A percentile compares a stretch with the other conserved stretches of the same genome.
These are phyloP conservation scores for Acropora tenuis DNA, from an alignment of 64 coral and sea anemone species.

Conservation along the genomic window DNA sequence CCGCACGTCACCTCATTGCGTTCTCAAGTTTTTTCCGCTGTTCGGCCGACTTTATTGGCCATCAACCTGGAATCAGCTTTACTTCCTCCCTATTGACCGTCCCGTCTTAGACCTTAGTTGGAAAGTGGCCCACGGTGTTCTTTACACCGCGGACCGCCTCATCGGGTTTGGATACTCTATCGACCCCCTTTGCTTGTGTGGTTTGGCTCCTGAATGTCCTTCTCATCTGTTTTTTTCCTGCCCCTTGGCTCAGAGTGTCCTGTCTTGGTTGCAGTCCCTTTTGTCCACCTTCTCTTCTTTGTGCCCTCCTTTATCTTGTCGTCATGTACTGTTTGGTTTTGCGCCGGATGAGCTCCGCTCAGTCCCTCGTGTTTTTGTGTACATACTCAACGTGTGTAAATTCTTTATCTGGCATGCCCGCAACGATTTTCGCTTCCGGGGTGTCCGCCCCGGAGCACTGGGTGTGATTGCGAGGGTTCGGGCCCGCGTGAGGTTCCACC, in stretches of 20 bases:
- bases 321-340: constrained; percentile 56
- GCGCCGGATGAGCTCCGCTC: background rate
- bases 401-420: constrained; percentile 23
- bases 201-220: background rate
- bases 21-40: background rate
- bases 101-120: background rate
- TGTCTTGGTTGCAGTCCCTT: background rate
- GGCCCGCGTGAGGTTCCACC: background rate
- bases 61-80: background rate
- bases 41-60: constrained; percentile 8
- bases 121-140: constrained; percentile 11
- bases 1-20: background rate
- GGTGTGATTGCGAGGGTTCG: background rate
- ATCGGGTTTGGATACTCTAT: background rate
- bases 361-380: constrained; percentile 6
- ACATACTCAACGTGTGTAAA: constrained; percentile 29
- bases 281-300: background rate
- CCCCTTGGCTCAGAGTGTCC: constrained; percentile 7
- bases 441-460: background rate
- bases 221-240: constrained; percentile 34
- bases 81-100: background rate
- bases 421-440: constrained; percentile 39
- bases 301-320: background rate
- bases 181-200: constrained; percentile 21
- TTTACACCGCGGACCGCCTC: constrained; percentile 8